phyloP scores from a whole-genome alignment of 2,888 invertebrate genomes.

The Hypena proboscidalis region DNA sequence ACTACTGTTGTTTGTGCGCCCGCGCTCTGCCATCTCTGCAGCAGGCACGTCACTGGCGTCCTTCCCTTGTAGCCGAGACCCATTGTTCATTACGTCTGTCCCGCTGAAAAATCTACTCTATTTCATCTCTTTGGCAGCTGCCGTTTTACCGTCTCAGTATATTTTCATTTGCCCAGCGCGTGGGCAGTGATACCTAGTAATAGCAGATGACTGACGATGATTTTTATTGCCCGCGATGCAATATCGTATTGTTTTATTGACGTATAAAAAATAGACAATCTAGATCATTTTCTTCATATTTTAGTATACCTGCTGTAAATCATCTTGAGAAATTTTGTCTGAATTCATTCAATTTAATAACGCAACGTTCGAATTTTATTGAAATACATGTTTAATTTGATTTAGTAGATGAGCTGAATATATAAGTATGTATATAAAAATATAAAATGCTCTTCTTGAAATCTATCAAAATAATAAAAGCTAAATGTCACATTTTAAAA shows the following conservation, averaged over 20 bases:
- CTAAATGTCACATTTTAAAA: neutral
- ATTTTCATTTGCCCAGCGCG: slow-evolving; percentile 75
- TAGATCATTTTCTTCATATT: slow-evolving; percentile 47
- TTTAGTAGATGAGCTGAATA: neutral
- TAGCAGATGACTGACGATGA: slow-evolving; percentile 75
- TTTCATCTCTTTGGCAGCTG: slow-evolving; percentile 82
- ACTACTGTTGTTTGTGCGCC: no score
- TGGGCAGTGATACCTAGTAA: slow-evolving; percentile 67
- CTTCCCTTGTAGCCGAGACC: slow-evolving; percentile 72
- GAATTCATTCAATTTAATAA: slow-evolving; percentile 1
- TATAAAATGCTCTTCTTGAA: no score
- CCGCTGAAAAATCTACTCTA: slow-evolving; percentile 77
- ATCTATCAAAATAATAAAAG: neutral
- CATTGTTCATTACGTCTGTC: slow-evolving; percentile 76
- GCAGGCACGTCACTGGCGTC: slow-evolving; percentile 40
- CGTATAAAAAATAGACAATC: slow-evolving; percentile 58
- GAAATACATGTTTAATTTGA: neutral
- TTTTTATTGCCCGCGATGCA: slow-evolving; percentile 74
- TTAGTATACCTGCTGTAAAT: slow-evolving; percentile 38
- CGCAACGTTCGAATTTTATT: neutral
- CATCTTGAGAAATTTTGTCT: slow-evolving; percentile 21
- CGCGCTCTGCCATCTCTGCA: no score
- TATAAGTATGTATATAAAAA: no score
- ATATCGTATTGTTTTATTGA: slow-evolving; percentile 78
- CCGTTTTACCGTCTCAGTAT: slow-evolving; percentile 70